Evolutionary conservation across 2,113 vertebrate species (phyloP).

Genomic region (Anser cygnoides): DNA sequence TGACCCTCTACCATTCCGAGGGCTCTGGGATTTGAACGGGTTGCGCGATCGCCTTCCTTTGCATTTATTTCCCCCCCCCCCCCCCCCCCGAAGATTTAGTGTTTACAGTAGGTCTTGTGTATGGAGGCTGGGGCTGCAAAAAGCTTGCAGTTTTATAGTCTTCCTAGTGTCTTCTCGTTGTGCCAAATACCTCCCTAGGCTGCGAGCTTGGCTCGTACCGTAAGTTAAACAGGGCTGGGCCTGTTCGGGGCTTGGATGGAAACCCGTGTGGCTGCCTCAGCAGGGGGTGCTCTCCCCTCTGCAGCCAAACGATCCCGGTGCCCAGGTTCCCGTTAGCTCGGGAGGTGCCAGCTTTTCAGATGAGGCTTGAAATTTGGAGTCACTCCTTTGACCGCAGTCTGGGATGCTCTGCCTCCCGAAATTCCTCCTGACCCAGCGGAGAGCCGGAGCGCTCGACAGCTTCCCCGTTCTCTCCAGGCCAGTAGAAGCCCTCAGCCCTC

Average conservation of each 20-base stretch:
- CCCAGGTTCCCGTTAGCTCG: slow-evolving; percentile 29
- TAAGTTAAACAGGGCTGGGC: slow-evolving; percentile 37
- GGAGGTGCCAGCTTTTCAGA: slow-evolving; percentile 39
- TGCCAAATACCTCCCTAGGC: background rate
- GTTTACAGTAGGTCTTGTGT: background rate
- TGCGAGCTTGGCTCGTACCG: background rate
- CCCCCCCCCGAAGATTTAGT: background rate
- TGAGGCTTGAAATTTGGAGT: slow-evolving; percentile 51
- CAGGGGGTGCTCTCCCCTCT: slow-evolving; percentile 39
- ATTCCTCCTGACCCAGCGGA: slow-evolving; percentile 30
- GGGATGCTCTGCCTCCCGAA: background rate
- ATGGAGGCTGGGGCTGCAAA: background rate
- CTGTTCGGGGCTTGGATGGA: slow-evolving; percentile 37
- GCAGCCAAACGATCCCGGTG: slow-evolving; percentile 19
- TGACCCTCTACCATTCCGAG: background rate
- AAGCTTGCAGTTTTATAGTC: background rate
- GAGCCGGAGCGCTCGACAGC: slow-evolving; percentile 9
- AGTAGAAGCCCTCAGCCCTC: background rate
- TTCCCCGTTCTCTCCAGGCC: background rate
- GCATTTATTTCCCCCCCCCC: too few relatives aligned
- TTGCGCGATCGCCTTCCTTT: background rate
- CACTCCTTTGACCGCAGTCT: slow-evolving; percentile 36
- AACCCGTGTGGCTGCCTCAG: slow-evolving; percentile 19
- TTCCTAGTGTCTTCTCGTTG: background rate
- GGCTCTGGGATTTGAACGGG: background rate